Conservation (phyloP, 1,140 invertebrate species). For the Drosophila pectinifera region DNA sequence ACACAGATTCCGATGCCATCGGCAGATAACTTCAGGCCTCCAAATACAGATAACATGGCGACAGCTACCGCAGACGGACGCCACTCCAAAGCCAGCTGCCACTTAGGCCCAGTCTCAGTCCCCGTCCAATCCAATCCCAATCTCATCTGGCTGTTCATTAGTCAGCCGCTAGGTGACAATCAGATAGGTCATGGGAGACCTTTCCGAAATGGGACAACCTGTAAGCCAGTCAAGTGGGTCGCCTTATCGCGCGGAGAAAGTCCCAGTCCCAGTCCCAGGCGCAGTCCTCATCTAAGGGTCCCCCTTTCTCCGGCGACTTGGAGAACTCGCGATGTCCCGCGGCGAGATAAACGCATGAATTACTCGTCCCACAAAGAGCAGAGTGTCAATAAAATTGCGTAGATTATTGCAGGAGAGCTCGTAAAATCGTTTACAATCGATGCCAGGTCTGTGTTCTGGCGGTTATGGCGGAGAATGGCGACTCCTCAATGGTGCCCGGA, state of each 20-base stretch:
- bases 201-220: conserved; percentile 58
- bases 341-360: conserved; percentile 66
- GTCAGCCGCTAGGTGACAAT: conserved; percentile 81
- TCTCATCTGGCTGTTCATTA: conserved; percentile 66
- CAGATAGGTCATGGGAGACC: conserved; percentile 58
- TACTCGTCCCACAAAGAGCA: conserved; percentile 64
- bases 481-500: conserved; percentile 34
- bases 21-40: conserved; percentile 56
- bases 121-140: conserved; percentile 15
- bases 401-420: conserved; percentile 79
- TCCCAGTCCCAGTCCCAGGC: not conserved
- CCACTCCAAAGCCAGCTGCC: conserved; percentile 17
- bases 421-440: conserved; percentile 81
- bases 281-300: not conserved
- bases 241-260: conserved; percentile 50
- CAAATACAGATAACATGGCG: conserved; percentile 66
- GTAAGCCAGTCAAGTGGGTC: conserved; percentile 55
- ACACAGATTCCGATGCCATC: conserved; percentile 71
- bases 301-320: conserved; percentile 9
- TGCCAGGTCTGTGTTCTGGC: too few species aligned
- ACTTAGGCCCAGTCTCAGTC: conserved; percentile 8
- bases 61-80: conserved; percentile 56
- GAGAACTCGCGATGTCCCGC: conserved; percentile 53
- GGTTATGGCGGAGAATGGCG: conserved; percentile 6
- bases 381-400: conserved; percentile 83